Evolutionary conservation across 2,113 vertebrate species (phyloP).

Genomic region (Guaruba guarouba): DNA sequence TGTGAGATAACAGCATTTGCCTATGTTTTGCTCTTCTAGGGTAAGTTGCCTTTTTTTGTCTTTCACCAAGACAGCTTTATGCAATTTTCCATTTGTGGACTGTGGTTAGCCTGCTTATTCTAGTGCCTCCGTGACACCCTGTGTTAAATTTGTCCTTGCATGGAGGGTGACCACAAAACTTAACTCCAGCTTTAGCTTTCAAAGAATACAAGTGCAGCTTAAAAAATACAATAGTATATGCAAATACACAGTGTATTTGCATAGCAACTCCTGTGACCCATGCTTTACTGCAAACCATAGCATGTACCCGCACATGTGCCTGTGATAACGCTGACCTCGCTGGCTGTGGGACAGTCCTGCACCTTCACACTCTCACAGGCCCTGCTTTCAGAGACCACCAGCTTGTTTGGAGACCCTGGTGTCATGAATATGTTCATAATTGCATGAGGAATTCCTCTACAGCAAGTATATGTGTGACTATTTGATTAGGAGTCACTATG

Average conservation of each 20-base stretch:
- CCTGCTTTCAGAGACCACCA: background rate
- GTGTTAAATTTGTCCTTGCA: background rate
- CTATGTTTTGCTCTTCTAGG: background rate
- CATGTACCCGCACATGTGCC: rapidly evolving
- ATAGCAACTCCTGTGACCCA: background rate
- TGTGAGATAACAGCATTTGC: background rate
- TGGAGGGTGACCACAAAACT: background rate
- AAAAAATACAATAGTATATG: background rate
- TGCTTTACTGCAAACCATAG: background rate
- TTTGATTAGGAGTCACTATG: background rate
- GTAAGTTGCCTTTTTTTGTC: background rate
- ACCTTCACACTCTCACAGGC: rapidly evolving
- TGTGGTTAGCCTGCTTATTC: background rate
- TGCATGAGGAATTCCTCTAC: background rate
- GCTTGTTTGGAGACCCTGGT: background rate
- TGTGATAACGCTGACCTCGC: rapidly evolving
- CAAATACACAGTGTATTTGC: background rate
- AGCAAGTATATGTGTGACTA: background rate
- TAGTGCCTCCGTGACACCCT: background rate
- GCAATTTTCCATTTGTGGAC: background rate
- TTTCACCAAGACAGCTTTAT: background rate
- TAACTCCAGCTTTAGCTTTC: background rate
- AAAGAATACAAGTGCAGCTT: background rate
- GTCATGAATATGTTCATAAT: background rate
- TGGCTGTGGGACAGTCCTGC: background rate